phyloP scores from a whole-genome alignment of 2,113 vertebrate species.

The Pachypanchax playfairii region DNA sequence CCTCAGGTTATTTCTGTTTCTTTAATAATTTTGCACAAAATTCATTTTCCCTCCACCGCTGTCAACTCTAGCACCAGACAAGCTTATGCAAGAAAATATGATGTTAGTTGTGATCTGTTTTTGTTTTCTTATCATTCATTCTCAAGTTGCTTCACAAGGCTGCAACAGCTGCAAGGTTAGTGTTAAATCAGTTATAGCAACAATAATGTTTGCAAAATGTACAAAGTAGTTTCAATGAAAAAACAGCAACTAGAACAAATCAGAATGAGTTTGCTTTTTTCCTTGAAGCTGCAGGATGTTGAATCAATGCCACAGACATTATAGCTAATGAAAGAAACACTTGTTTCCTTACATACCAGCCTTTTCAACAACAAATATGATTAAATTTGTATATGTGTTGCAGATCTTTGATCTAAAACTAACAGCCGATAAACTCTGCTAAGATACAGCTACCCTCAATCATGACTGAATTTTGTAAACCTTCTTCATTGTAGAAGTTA shows the following conservation, averaged over 20 bases:
- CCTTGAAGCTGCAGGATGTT: background rate
- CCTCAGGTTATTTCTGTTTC: conserved; percentile 2
- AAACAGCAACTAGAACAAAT: too few species aligned
- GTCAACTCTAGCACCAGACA: background rate
- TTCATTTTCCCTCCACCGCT: background rate
- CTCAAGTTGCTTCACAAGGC: too few species aligned
- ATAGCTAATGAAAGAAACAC: background rate
- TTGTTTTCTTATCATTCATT: too few species aligned
- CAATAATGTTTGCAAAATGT: too few species aligned
- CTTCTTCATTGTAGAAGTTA: too few species aligned
- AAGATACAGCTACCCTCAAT: too few species aligned
- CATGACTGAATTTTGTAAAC: too few species aligned
- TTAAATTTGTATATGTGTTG: too few species aligned
- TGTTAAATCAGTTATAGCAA: background rate
- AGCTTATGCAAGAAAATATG: background rate
- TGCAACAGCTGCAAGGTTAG: background rate
- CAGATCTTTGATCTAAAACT: too few species aligned
- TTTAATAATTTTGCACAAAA: background rate
- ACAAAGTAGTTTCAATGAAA: too few species aligned
- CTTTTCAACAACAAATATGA: background rate
- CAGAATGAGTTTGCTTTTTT: too few species aligned
- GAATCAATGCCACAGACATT: background rate
- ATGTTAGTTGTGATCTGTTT: background rate
- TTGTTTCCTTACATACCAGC: background rate
- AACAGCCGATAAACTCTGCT: too few species aligned